Evolutionary conservation across 2,888 invertebrate genomes (phyloP), one percentile per base, ranked within the genome.

Genomic region (Maniola hyperantus): DNA sequence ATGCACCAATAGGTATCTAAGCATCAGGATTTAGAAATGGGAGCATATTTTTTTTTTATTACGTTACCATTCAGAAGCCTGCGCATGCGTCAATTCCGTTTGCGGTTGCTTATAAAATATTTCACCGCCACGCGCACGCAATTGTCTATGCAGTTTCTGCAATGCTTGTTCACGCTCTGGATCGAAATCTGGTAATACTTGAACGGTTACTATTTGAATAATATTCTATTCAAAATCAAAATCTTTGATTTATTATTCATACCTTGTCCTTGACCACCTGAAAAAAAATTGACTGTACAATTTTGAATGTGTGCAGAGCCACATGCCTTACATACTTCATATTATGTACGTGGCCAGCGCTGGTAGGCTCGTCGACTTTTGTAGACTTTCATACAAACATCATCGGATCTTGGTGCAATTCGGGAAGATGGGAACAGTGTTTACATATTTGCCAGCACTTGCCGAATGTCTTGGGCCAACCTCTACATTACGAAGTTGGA

Each of bases 61-160:
- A 90, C 5, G 11, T 42, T 57, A 57, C 91, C 85, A 85, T 1
- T 84, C 75, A 0, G 88, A 83, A 13, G 87, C 83, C 59, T 79
- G 73, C 1, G 39, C 10, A 54, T 90, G 81, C 0, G 85, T 77
- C 6, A 90, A 72, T 44, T 76, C 76, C 1, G 82, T 81, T n/a
- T 80, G 83, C 0, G 85, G 80, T 71, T 87, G 88, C 26, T 83
- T 78, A 72, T 89, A 85, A 34, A 90, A 78, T 0, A 73, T 65
- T 64, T 88, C 85, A 0, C n/a, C 63, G 6, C 85, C 89, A n/a
- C 72, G 83, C 0, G 78, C 69, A 2, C 71, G 67, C 5, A 91
- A 76, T 60, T 85, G 76, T 0, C 70, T 60, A 64, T 85, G 84
- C 26, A 90, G 70, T 33, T 88, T 78, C 0, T 70, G 58, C 58